Percentiles rank a stretch among this genome's conserved stretches.
These are phyloP conservation scores for Noctilio leporinus DNA, from an alignment of 2,113 vertebrate species.

Conservation along the genomic window DNA sequence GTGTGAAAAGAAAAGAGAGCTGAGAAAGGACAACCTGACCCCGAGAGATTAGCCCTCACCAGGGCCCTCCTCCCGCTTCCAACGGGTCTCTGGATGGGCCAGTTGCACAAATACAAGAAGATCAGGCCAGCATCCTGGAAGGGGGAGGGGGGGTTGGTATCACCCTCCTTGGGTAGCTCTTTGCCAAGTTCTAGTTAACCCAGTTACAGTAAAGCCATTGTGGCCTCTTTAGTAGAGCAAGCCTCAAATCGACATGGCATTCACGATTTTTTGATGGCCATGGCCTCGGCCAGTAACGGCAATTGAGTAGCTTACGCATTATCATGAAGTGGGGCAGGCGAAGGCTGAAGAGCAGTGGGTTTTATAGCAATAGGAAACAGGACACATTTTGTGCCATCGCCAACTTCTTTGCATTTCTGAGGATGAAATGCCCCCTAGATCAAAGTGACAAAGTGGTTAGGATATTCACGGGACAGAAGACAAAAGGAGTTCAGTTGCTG, in stretches of 20 bases:
- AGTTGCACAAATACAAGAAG: constrained; percentile 70
- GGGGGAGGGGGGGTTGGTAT: constrained; percentile 61
- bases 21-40: constrained; percentile 68
- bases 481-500: constrained; percentile 65
- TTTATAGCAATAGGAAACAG: constrained; percentile 69
- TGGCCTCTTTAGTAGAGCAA: constrained; percentile 69
- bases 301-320: constrained; percentile 59
- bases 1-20: constrained; percentile 63
- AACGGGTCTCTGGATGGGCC: constrained; percentile 50
- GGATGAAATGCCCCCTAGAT: constrained; percentile 70
- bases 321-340: constrained; percentile 64
- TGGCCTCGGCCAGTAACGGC: constrained; percentile 59
- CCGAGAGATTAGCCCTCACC: constrained; percentile 46
- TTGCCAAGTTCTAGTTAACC: constrained; percentile 72
- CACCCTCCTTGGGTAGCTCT: constrained; percentile 41
- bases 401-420: constrained; percentile 75
- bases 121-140: constrained; percentile 73
- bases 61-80: constrained; percentile 45
- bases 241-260: constrained; percentile 58
- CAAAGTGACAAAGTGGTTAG: constrained; percentile 68
- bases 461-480: constrained; percentile 72
- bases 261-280: constrained; percentile 64
- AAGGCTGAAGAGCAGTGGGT: constrained; percentile 46
- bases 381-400: constrained; percentile 61
- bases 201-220: constrained; percentile 69